These are phyloP conservation scores for Drosophila lowei DNA, from an alignment of 1,140 invertebrate species.

Conservation along the genomic window DNA sequence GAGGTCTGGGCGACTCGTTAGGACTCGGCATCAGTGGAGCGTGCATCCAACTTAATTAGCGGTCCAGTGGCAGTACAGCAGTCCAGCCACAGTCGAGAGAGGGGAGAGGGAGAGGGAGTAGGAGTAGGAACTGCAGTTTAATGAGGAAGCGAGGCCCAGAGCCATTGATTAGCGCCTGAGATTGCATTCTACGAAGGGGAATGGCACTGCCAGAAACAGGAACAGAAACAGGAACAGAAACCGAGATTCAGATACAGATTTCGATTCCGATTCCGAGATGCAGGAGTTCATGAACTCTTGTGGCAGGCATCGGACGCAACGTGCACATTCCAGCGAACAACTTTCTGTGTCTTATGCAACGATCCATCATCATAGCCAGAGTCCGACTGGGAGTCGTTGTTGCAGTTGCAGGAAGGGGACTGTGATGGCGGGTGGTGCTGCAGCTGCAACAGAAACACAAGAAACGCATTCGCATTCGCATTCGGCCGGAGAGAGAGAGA, in stretches of 20 bases:
- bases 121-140: conserved; percentile 57
- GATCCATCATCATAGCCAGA: conserved; percentile 61
- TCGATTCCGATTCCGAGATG: neutral
- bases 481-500: conserved; percentile 23
- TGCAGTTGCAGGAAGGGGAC: conserved; percentile 30
- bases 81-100: no score
- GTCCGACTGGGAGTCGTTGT: conserved; percentile 46
- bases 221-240: neutral
- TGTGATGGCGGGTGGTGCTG: no score
- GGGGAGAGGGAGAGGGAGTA: neutral
- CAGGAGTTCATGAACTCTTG: conserved; percentile 50
- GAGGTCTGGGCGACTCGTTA: neutral
- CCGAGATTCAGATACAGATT: no score
- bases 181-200: conserved; percentile 21
- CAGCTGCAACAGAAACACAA: conserved; percentile 62
- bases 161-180: conserved; percentile 58
- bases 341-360: conserved; percentile 66
- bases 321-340: conserved; percentile 13
- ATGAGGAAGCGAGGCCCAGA: conserved; percentile 41
- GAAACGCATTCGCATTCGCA: conserved; percentile 78
- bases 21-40: conserved; percentile 34
- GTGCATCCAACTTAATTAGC: conserved; percentile 72
- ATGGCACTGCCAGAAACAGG: neutral
- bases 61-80: neutral
- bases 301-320: conserved; percentile 20